Conservation (phyloP, 2,888 invertebrate species). For the Clitarchus hookeri region DNA sequence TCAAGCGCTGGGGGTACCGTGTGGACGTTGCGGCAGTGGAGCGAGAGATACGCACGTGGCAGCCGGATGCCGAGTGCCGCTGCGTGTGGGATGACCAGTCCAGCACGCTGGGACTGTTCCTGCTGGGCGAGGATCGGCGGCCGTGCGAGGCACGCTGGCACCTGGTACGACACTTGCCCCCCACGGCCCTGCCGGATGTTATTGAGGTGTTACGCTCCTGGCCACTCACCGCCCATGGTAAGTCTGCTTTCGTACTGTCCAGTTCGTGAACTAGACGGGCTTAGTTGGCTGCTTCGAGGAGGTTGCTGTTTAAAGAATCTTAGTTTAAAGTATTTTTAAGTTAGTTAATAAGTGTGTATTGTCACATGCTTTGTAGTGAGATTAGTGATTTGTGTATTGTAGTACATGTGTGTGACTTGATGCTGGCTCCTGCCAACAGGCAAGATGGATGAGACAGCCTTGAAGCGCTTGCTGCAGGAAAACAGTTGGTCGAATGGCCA, state of each 20-base stretch:
- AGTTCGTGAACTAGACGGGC: too few species aligned
- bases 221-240: constrained; percentile 72
- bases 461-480: constrained; percentile 5
- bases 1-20: constrained; percentile 79
- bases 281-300: too few species aligned
- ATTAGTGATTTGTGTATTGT: too few species aligned
- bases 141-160: constrained; percentile 26
- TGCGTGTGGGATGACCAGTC: constrained; percentile 61
- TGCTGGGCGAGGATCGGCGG: constrained; percentile 48
- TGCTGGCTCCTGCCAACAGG: constrained; percentile 17
- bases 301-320: too few species aligned
- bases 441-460: constrained; percentile 23
- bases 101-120: constrained; percentile 59
- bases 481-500: not conserved
- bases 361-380: too few species aligned
- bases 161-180: constrained; percentile 27
- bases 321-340: too few species aligned
- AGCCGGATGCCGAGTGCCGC: constrained; percentile 58
- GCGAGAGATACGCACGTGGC: constrained; percentile 55
- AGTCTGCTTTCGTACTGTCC: constrained; percentile 49
- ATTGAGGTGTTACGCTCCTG: constrained; percentile 63
- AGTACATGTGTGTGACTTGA: too few species aligned
- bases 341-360: too few species aligned
- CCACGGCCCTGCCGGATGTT: constrained; percentile 61
- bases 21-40: constrained; percentile 66